Evolutionary conservation across 1,140 invertebrate genomes (phyloP), one percentile per base, ranked within the genome.

Genomic region (Frieseomelitta varia): DNA sequence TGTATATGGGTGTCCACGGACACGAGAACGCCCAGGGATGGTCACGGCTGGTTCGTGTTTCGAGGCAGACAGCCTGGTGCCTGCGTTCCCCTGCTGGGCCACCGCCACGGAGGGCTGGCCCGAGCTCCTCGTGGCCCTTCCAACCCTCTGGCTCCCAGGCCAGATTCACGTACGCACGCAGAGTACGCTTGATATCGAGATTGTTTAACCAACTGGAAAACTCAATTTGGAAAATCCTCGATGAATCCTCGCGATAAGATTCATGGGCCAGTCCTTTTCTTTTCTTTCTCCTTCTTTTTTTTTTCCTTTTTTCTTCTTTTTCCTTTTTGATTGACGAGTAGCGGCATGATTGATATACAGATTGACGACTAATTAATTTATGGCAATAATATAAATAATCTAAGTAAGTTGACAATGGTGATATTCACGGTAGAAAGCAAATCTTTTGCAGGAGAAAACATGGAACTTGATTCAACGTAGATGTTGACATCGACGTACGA

Each of bases 61-160:
- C 88, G 91, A 88, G 87, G 91, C 91, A 94, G 93, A 94, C 93
- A 93, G 93, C 92, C 81, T 94, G 93, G 93, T 93, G 93, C 93
- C 93, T 69, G 47, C 58, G 73, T 81, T 90, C 92, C 93, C 92
- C 92, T 87, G 93, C 92, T 91, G 93, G 75, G 93, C 82, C 61
- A 85, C 58, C 61, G 77, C 89, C 90, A 34, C 85, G 77, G 73
- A 88, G 84, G 68, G 76, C 65, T 81, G 77, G 83, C 30, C 30
- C 86, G 47, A 51, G 69, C 8, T 69, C 72, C 79, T 78, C 77
- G 55, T 63, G 55, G 51, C 75, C 58, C 63, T 78, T 84, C 63
- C 61, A 63, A 83, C 53, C 83, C 68, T 56, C 77, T 73, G 65
- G 51, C 72, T 58, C 53, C 47, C 79, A 80, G 8, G 15, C 51